Evolutionary conservation across 2,797 vertebrate genomes (phyloP).

Genomic region (Emydoidea blandingii): DNA sequence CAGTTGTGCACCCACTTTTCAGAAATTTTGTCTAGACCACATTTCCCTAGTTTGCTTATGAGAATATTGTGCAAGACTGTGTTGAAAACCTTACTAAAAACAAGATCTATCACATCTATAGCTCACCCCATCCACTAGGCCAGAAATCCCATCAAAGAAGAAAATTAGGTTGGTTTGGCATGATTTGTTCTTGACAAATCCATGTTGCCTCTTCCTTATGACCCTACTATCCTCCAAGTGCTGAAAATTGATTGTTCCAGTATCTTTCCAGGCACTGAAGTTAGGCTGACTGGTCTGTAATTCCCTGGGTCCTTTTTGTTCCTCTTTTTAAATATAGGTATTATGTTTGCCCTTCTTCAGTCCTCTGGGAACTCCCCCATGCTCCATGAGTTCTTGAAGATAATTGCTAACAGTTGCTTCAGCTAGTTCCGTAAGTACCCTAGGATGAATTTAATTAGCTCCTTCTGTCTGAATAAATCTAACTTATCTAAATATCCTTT

Average conservation of each 20-base stretch:
- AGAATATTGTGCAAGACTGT: not conserved
- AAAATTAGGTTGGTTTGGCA: not conserved
- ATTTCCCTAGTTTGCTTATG: not conserved
- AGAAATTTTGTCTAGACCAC: not conserved
- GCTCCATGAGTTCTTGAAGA: no score
- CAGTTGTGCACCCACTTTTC: no score
- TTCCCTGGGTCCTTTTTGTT: not conserved
- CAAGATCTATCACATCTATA: not conserved
- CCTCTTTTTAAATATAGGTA: no score
- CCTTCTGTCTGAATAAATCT: not conserved
- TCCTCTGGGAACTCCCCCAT: no score
- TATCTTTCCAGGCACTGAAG: not conserved
- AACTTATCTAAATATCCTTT: not conserved
- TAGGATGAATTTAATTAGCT: not conserved
- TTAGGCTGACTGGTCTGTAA: not conserved
- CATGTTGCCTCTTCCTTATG: not conserved
- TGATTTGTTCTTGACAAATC: not conserved
- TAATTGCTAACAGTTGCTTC: not conserved
- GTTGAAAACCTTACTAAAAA: not conserved
- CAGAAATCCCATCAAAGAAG: not conserved
- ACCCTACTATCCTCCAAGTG: not conserved
- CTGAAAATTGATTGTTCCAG: not conserved
- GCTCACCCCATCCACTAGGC: not conserved
- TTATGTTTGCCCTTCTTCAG: no score
- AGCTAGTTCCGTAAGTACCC: not conserved